Base-by-base conservation (phyloP, 2,113 vertebrate genomes). In the Pimephales promelas region DNA sequence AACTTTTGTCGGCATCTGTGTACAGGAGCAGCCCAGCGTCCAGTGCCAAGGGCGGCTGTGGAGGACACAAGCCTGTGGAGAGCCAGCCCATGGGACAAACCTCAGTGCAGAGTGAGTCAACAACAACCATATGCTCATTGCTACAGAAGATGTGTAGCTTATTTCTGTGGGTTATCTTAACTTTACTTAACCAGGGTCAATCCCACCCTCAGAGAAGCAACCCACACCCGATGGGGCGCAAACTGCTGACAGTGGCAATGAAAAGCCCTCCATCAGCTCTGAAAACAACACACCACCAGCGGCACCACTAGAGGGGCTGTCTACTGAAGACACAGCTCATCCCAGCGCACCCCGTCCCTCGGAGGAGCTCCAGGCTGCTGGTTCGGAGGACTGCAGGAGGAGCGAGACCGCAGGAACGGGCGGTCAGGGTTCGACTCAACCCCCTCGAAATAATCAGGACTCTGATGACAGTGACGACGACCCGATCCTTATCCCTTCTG, bases 381-480 rank as follows among this genome's bases (percentile, higher is more conserved):
- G 76, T 1, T 66, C 34, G 1, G 89, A 89, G 76, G 92, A 91
- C 31, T 66, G 62, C 47, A 92, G 73, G 61, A n/a, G 88, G 62
- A 61, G 87, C 0, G 93, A 95, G 79, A 64, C 92, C 31, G 70
- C 86, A 0, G 90, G 91, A 56, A 89, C 91, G 70, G 72, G 26
- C 0, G 59, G 84, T 57, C 90, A 86, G 88, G 88, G 88, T 73
- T 49, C 70, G 0, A 93, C 93, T 0, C 96, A 96, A 16, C 88
- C 94, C 1, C 71, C 92, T 18, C 91, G 94, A 14, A 92, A 78
- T 85, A 93, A 94, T 82, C 97, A 95, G 84, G 97, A 99, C 88
- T 98, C 97, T 0, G 97, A 98, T 4, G 97, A 99, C 90, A 99
- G 97, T 20, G 97, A 98, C 0, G 97, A 99, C 4, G 97, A 99